Conservation (phyloP, 2,113 vertebrate genomes). For the Piprites chloris region DNA sequence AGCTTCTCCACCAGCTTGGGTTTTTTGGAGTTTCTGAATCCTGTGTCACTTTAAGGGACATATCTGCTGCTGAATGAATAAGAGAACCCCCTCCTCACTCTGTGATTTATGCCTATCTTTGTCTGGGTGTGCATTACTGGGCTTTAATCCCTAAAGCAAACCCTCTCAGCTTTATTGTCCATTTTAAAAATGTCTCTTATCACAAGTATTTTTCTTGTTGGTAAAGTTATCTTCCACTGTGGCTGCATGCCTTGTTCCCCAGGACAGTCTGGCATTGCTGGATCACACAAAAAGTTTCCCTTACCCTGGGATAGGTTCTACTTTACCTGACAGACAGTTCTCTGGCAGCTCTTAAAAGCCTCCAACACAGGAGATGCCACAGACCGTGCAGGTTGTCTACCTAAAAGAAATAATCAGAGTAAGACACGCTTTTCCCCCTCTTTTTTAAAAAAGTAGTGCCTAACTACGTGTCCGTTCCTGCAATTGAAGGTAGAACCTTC, state of each 20-base stretch:
- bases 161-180: no score
- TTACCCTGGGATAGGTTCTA: neutral
- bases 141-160: neutral
- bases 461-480: neutral
- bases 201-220: neutral
- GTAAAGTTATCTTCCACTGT: neutral
- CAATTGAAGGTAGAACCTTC: neutral
- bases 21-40: neutral
- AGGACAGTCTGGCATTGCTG: neutral
- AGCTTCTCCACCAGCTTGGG: neutral
- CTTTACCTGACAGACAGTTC: slow-evolving; percentile 32
- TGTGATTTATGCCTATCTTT: neutral
- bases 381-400: neutral
- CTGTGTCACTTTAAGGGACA: neutral
- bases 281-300: neutral
- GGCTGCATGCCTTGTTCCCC: neutral
- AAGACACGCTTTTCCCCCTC: fast-evolving
- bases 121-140: neutral
- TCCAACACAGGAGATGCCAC: neutral
- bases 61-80: neutral
- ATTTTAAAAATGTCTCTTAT: neutral
- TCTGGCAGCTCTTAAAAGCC: neutral
- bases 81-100: neutral
- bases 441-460: no score
- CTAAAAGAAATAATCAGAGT: neutral